Percentiles rank a stretch among this genome's conserved stretches.
phyloP scores from a whole-genome alignment of 2,113 vertebrate species.

The Tyrannus savana region DNA sequence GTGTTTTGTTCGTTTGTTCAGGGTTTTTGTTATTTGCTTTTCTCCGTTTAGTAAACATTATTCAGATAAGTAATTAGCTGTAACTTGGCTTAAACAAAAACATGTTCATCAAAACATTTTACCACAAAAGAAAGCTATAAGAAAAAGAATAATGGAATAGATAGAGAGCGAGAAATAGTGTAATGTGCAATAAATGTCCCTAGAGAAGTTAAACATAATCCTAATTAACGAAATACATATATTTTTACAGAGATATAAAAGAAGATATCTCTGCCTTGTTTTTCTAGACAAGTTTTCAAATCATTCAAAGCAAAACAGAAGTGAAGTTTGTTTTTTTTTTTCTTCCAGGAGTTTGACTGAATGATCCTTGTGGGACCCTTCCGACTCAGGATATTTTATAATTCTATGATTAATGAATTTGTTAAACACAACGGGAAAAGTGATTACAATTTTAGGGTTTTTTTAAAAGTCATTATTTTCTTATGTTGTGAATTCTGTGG shows the following conservation, averaged over 20 bases:
- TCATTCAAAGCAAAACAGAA: not conserved
- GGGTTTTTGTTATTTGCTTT: not conserved
- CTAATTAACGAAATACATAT: not conserved
- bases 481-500: not conserved
- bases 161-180: not conserved
- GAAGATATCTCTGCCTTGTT: not conserved
- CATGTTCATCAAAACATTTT: not conserved
- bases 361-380: not conserved
- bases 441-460: not conserved
- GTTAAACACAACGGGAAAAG: not conserved
- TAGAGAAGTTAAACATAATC: not conserved
- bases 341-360: rapidly evolving
- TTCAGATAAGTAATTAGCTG: not conserved
- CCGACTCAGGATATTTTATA: not conserved
- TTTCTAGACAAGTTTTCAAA: not conserved
- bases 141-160: not conserved
- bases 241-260: not conserved
- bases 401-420: not conserved
- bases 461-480: not conserved
- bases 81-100: not conserved
- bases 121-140: not conserved
- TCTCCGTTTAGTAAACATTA: not conserved
- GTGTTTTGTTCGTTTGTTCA: not conserved
- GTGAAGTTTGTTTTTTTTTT: no score
- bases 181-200: not conserved